Evolutionary conservation across 2,888 invertebrate species (phyloP), one percentile per base, ranked within the genome.

Genomic region (Entomobrya proxima): DNA sequence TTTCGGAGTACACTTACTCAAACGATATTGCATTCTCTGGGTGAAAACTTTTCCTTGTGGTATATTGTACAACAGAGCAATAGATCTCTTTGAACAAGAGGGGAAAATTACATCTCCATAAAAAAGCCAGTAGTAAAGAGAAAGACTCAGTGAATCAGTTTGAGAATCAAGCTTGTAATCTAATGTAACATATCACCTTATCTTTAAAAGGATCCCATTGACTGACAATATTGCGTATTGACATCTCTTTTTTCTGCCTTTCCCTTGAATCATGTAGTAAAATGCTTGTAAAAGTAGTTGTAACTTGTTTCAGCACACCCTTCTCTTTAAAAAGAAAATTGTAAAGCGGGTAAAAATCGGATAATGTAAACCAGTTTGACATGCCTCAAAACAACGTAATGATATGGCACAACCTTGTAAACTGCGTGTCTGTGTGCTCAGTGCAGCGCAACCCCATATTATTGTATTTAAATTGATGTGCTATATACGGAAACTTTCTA

Each of bases 161-260:
- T 47, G 72, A 75, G 74, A 74, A 30, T 74, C 50, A 1, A 40
- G 15, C 44, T 55, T 77, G 58, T 64, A 85, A 85, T 85, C 85
- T 75, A 85, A 75, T 75, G 85, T 75, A 79, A 40, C 74, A 85
- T 67, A 86, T 86, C 80, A 81, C 86, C 86, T 80, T 86, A 86
- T 86, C 86, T 79, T 76, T 75, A 69, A 86, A 86, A 81, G 64
- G 58, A 86, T 86, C 86, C 79, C 75, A 86, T 86, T 86, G 86
- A 86, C 86, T 86, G 58, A 86, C 86, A 86, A 86, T 86, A 86
- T 81, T 86, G 86, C 86, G 76, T 86, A 86, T 86, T 86, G 86
- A 86, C 86, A 81, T 86, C 74, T 74, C 76, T 74, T 35, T 50
- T 35, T 50, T 32, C 9, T 52, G n/a, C 4, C 37, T 44, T 40